Evolutionary conservation across 2,113 vertebrate genomes (phyloP).

Genomic region (Narcine bancroftii): DNA sequence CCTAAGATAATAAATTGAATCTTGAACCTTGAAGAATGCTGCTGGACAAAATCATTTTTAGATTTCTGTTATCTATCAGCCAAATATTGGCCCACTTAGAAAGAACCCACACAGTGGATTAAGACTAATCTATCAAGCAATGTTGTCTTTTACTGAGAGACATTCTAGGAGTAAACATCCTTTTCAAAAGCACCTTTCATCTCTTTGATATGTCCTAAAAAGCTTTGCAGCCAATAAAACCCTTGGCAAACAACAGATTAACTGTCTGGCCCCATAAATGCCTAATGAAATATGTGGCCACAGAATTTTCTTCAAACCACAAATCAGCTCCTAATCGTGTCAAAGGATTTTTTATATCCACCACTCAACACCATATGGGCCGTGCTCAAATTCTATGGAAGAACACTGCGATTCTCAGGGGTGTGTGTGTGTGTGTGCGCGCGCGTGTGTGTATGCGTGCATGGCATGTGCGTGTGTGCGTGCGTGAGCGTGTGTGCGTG

Average conservation of each 20-base stretch:
- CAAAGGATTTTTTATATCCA: neutral
- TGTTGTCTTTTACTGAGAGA: neutral
- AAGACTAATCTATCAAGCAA: neutral
- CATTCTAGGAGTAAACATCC: neutral
- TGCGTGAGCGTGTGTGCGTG: no score
- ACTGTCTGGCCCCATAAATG: neutral
- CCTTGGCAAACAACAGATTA: neutral
- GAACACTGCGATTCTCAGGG: neutral
- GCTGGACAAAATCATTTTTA: neutral
- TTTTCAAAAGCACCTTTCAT: neutral
- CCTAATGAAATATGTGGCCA: neutral
- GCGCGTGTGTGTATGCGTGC: no score
- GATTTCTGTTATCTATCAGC: neutral
- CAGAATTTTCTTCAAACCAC: neutral
- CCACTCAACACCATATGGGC: neutral
- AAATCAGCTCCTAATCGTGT: neutral
- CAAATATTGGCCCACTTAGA: neutral
- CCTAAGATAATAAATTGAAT: no score
- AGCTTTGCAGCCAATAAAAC: neutral
- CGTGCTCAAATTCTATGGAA: neutral
- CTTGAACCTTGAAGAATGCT: no score
- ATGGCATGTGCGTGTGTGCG: no score
- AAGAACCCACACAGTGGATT: neutral
- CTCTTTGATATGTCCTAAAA: neutral
- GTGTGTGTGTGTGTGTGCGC: neutral